Conservation (phyloP, 2,113 vertebrate genomes). For the Corythornis vintsioides region DNA sequence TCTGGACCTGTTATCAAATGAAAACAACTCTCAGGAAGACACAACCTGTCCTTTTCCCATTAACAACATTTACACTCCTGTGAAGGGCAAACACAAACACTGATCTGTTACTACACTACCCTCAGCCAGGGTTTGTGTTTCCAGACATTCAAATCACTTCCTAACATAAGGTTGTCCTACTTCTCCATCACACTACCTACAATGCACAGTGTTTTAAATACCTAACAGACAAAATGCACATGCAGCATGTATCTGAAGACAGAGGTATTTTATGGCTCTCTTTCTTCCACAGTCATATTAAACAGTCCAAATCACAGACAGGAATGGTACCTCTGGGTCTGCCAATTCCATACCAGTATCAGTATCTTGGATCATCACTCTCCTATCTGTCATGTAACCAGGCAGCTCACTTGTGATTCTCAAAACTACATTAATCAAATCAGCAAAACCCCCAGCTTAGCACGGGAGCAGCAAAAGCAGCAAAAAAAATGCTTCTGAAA, state of each 20-base stretch:
- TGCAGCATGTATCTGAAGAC: neutral
- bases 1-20: neutral
- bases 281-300: neutral
- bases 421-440: neutral
- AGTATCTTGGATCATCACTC: neutral
- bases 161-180: neutral
- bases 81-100: neutral
- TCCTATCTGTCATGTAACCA: neutral
- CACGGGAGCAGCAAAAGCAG: neutral
- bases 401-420: neutral
- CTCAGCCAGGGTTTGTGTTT: neutral
- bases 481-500: neutral
- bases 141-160: slow-evolving; percentile 46
- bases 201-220: slow-evolving; percentile 8
- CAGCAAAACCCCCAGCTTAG: neutral
- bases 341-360: neutral
- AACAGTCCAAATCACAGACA: neutral
- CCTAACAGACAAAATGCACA: neutral
- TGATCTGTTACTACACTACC: neutral
- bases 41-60: neutral
- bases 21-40: slow-evolving; percentile 7
- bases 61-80: neutral
- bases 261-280: neutral
- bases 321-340: neutral
- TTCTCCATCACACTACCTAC: neutral